Evolutionary conservation across 1,140 invertebrate species (phyloP), one percentile per base, ranked within the genome.

Genomic region (Schlechtendalia chinensis): DNA sequence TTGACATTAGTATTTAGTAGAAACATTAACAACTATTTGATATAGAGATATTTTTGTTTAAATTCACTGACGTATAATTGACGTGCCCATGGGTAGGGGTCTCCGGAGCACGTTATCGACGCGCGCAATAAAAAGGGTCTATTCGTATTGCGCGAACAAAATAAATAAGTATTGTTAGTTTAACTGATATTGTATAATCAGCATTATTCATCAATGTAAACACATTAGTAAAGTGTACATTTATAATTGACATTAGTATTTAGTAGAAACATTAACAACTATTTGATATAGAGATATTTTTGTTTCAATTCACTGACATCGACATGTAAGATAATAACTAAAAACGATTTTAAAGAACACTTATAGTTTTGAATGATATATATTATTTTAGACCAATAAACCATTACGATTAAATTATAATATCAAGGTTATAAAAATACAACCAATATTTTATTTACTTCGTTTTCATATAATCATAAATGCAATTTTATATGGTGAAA

Each of bases 11-110:
- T 39, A 8, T 39, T 39, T 29, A 61, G 59, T 61, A 61, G 8
- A 16, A 61, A 61, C 24, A 67, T 67, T 19, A 16, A 45, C 63
- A 67, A 11, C 39, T 65, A 32, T 39, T 65, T 67, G 12, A 67
- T 67, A 45, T 45, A n/a, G 39, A n/a, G 16, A 65, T 19, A 27
- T 45, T 39, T 67, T 45, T 67, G 63, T 65, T 65, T 65, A 3
- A 29, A 65, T 19, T 65, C 32, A n/a, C 29, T 39, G 29, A 39
- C 61, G n/a, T n/a, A n/a, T n/a, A n/a, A n/a, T n/a, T n/a, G n/a
- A n/a, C n/a, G n/a, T n/a, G n/a, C n/a, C n/a, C n/a, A n/a, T n/a
- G n/a, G n/a, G n/a, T n/a, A n/a, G n/a, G n/a, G n/a, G n/a, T n/a
- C n/a, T n/a, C n/a, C n/a, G n/a, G n/a, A n/a, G n/a, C n/a, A n/a